phyloP scores from a whole-genome alignment of 2,113 vertebrate species.

The Leptodactylus fuscus region DNA sequence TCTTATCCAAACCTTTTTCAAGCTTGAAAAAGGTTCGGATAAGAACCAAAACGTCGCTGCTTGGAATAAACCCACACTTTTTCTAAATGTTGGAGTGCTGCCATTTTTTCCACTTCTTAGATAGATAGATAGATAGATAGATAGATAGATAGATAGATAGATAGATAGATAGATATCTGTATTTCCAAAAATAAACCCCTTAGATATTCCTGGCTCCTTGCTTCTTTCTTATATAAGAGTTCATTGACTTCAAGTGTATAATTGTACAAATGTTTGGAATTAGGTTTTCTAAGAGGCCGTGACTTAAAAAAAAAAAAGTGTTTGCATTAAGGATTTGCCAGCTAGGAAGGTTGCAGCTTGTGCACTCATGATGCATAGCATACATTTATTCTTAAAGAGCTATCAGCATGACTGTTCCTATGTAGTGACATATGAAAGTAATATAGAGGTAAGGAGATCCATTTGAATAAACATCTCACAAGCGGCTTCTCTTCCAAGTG shows the following conservation, averaged over 20 bases:
- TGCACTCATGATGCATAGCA: neutral
- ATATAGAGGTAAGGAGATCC: neutral
- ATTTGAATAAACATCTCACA: constrained; percentile 26
- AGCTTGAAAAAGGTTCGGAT: too few relatives aligned
- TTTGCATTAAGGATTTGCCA: constrained; percentile 1
- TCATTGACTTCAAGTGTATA: neutral
- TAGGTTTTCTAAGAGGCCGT: neutral
- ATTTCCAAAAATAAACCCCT: too few relatives aligned
- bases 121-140: too few relatives aligned
- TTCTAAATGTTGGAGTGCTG: too few relatives aligned
- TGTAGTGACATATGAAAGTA: constrained; percentile 25
- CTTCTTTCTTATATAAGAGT: neutral
- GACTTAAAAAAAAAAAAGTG: neutral
- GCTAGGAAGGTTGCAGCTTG: neutral
- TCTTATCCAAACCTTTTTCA: too few relatives aligned
- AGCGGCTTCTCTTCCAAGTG: constrained; percentile 12
- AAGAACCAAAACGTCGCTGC: too few relatives aligned
- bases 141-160: too few relatives aligned
- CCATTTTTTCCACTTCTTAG: too few relatives aligned
- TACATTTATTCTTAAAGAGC: constrained; percentile 1
- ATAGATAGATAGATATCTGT: too few relatives aligned
- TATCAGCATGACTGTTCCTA: neutral
- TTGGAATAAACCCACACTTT: too few relatives aligned
- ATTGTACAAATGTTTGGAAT: neutral
- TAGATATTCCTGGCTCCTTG: neutral